Conservation (phyloP, 2,888 invertebrate genomes). For the Hoplodrina ambigua region DNA sequence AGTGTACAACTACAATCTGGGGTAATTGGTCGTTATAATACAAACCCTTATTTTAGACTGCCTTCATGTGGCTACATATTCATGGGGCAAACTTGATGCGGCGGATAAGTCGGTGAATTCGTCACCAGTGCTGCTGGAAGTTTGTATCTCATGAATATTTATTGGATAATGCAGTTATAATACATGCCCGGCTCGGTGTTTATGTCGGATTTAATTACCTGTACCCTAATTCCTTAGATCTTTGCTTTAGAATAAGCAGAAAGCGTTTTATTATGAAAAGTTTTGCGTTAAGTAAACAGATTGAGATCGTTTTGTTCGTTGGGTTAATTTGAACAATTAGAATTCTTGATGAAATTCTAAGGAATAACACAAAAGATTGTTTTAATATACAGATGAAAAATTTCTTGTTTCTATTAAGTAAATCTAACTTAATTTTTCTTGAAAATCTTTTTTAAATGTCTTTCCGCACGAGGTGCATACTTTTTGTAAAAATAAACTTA, state of each 20-base stretch:
- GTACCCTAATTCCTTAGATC: slow-evolving; percentile 72
- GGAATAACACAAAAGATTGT: slow-evolving; percentile 20
- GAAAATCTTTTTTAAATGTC: not conserved
- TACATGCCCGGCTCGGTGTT: slow-evolving; percentile 75
- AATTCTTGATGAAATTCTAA: slow-evolving; percentile 35
- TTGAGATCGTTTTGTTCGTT: slow-evolving; percentile 41
- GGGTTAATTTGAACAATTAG: slow-evolving; percentile 48
- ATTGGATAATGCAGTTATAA: slow-evolving; percentile 87
- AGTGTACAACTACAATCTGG: slow-evolving; percentile 45
- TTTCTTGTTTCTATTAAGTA: not conserved
- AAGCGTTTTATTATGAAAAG: slow-evolving; percentile 29
- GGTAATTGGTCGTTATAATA: slow-evolving; percentile 62
- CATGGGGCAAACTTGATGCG: slow-evolving; percentile 78
- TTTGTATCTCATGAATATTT: slow-evolving; percentile 86
- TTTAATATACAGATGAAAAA: slow-evolving; percentile 12
- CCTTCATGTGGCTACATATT: slow-evolving; percentile 80
- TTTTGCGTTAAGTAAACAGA: slow-evolving; percentile 42
- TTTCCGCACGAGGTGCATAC: not conserved
- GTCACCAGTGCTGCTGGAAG: slow-evolving; percentile 83
- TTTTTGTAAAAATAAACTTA: slow-evolving; percentile 1
- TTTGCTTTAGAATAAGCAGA: slow-evolving; percentile 59
- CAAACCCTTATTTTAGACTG: slow-evolving; percentile 71
- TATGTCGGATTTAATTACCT: slow-evolving; percentile 78
- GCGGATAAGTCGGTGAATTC: slow-evolving; percentile 80
- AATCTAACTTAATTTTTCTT: not conserved